phyloP scores from a whole-genome alignment of 2,113 vertebrate species.

The Misgurnus anguillicaudatus region DNA sequence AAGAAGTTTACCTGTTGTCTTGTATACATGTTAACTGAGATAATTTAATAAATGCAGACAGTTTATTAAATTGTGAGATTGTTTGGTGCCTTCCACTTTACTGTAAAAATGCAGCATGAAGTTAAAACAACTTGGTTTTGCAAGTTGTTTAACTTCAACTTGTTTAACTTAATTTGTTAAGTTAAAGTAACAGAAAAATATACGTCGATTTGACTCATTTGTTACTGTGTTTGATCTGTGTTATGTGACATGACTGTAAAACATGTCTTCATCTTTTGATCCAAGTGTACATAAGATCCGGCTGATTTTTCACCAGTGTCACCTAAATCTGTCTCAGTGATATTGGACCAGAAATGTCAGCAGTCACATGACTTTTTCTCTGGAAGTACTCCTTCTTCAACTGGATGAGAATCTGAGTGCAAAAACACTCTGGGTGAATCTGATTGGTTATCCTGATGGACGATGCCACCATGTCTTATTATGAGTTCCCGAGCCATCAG shows the following conservation, averaged over 20 bases:
- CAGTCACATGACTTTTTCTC: conserved; percentile 51
- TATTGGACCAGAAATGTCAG: not conserved
- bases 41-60: no score
- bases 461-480: conserved; percentile 71
- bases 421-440: conserved; percentile 32
- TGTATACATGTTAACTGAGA: no score
- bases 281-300: not conserved
- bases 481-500: conserved; percentile 83
- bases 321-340: not conserved
- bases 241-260: not conserved
- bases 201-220: no score
- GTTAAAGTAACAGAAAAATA: no score
- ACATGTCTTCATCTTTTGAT: not conserved
- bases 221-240: no score
- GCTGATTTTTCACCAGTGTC: not conserved
- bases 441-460: conserved; percentile 15
- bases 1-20: no score
- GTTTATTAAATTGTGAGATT: no score
- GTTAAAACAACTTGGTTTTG: no score
- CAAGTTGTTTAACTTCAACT: no score
- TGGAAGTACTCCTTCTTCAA: not conserved
- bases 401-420: conserved; percentile 29
- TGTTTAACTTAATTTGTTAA: no score
- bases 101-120: no score
- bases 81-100: no score